Conservation (phyloP, 2,113 vertebrate species). For the Bubalus kerabau region DNA sequence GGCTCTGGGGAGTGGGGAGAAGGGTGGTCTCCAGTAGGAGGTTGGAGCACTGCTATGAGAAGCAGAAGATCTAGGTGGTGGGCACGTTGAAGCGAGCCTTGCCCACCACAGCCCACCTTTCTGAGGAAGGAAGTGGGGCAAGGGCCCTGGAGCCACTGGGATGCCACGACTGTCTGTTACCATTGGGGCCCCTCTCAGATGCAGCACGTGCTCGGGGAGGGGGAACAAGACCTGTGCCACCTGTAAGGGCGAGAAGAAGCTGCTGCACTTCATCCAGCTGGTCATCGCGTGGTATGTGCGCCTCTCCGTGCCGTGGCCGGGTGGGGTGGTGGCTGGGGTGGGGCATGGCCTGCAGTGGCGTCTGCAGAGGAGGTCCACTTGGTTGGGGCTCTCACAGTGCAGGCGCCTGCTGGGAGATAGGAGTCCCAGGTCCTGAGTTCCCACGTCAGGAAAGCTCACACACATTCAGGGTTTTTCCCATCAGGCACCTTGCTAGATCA, state of each 20-base stretch:
- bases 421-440: background rate
- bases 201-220: constrained; percentile 77
- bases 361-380: background rate
- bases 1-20: background rate
- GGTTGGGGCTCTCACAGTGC: background rate
- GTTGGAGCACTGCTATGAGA: background rate
- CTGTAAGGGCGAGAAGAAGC: constrained; percentile 78
- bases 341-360: background rate
- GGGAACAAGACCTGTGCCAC: constrained; percentile 76
- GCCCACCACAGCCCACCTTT: background rate
- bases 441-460: background rate
- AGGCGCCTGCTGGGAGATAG: background rate
- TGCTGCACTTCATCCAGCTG: constrained; percentile 83
- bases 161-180: accelerated
- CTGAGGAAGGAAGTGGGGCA: background rate
- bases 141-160: background rate
- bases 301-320: accelerated
- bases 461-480: accelerated
- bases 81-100: background rate
- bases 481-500: accelerated
- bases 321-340: background rate
- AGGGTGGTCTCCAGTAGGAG: background rate
- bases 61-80: too few species aligned
- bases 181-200: constrained; percentile 66
- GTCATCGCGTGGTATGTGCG: constrained; percentile 77